These are phyloP conservation scores for Lasioglossum figueresi DNA, from an alignment of 2,888 invertebrate genomes.

Conservation along the genomic window DNA sequence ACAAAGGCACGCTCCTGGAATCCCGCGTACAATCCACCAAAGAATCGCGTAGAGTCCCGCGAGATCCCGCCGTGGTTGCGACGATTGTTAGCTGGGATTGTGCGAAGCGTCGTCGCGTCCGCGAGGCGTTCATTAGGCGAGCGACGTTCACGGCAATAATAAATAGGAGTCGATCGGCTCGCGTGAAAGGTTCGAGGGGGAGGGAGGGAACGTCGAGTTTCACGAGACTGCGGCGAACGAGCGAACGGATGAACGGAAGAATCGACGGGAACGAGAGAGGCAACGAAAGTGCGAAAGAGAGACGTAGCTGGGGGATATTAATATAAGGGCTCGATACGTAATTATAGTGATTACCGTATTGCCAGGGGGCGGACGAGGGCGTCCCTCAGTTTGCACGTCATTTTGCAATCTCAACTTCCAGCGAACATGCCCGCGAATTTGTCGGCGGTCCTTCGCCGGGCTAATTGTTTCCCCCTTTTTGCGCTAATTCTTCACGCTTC, in stretches of 20 bases:
- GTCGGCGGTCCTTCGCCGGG: conserved; percentile 74
- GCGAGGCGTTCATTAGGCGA: conserved; percentile 63
- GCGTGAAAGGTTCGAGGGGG: conserved; percentile 71
- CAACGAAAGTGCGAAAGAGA: conserved; percentile 70
- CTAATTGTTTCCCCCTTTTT: conserved; percentile 72
- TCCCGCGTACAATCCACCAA: neutral
- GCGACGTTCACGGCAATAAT: conserved; percentile 65
- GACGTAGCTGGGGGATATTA: conserved; percentile 83
- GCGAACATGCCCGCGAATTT: conserved; percentile 80
- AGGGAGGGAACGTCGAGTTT: conserved; percentile 67
- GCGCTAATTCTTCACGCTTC: conserved; percentile 65
- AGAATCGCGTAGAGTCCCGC: neutral
- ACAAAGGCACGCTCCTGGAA: conserved; percentile 12
- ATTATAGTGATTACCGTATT: conserved; percentile 84
- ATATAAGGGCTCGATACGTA: conserved; percentile 84
- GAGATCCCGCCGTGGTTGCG: neutral
- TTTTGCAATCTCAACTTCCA: conserved; percentile 82
- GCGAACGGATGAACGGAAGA: conserved; percentile 42
- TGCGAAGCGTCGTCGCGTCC: conserved; percentile 36
- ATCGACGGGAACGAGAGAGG: conserved; percentile 60
- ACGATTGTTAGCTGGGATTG: neutral
- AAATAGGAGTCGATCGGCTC: conserved; percentile 75
- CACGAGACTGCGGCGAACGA: conserved; percentile 53
- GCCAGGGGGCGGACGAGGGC: conserved; percentile 84
- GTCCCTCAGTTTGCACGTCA: conserved; percentile 84